Conservation (phyloP, 2,797 vertebrate species). For the Bufotes viridis region DNA sequence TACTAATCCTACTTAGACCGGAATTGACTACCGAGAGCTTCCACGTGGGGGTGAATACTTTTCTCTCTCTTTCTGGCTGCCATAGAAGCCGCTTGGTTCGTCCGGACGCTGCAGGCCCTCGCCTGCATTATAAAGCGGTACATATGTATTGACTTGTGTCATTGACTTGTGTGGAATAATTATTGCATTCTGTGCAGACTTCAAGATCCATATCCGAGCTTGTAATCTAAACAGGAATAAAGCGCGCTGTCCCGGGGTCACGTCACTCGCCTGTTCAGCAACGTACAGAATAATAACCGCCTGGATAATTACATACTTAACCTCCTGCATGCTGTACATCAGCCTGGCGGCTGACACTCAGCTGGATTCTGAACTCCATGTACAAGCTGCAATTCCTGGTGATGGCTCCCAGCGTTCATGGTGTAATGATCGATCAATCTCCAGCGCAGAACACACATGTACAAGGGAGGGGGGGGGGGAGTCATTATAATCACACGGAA, state of each 20-base stretch:
- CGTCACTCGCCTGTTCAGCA: not conserved
- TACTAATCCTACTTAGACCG: no score
- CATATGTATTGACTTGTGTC: not conserved
- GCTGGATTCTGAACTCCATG: not conserved
- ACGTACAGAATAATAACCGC: constrained; percentile 4
- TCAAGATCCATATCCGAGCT: not conserved
- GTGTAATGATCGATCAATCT: not conserved
- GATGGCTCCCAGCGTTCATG: not conserved
- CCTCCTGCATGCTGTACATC: constrained; percentile 2
- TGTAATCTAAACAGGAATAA: not conserved
- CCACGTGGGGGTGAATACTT: no score
- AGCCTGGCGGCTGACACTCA: not conserved
- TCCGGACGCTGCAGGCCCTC: no score
- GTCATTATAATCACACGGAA: not conserved
- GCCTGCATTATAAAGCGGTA: no score
- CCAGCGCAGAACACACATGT: not conserved
- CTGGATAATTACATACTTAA: constrained; percentile 12
- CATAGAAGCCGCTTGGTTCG: no score
- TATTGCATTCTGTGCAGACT: not conserved
- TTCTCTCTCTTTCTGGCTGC: no score
- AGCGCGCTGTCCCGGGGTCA: not conserved
- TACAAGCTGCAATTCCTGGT: not conserved
- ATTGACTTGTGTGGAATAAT: not conserved
- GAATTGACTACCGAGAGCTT: no score
- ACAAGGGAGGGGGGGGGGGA: no score